Conservation (phyloP, 2,113 vertebrate genomes). For the Cepphus grylle region DNA sequence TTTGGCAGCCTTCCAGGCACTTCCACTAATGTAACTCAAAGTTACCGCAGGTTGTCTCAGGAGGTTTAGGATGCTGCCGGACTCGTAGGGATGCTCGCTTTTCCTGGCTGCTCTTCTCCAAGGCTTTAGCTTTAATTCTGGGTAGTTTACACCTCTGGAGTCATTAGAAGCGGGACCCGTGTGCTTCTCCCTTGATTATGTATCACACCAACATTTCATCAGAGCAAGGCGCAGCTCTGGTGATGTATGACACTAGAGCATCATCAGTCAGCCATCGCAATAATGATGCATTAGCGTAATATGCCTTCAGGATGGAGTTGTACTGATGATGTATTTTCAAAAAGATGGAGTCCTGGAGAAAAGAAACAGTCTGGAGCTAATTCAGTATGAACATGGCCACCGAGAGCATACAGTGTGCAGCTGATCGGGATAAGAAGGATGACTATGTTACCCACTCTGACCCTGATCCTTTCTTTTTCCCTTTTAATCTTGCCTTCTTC, state of each 20-base stretch:
- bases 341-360: conserved; percentile 53
- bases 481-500: conserved; percentile 28
- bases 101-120: neutral
- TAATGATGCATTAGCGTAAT: conserved; percentile 71
- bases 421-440: conserved; percentile 42
- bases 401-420: neutral
- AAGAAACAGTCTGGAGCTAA: conserved; percentile 50
- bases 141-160: neutral
- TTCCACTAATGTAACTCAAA: conserved; percentile 35
- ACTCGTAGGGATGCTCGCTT: neutral
- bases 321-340: conserved; percentile 59
- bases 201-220: conserved; percentile 53
- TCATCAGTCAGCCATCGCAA: conserved; percentile 63
- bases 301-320: conserved; percentile 66
- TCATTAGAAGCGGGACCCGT: neutral
- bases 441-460: neutral
- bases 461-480: conserved; percentile 26
- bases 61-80: conserved; percentile 2
- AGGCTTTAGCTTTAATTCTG: conserved; percentile 38
- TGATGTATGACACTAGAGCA: conserved; percentile 53
- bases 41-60: conserved; percentile 6
- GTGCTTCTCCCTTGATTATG: conserved; percentile 44
- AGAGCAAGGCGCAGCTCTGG: neutral
- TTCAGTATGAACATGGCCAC: conserved; percentile 12
- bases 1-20: conserved; percentile 55